Evolutionary conservation across 2,888 invertebrate genomes (phyloP).

Genomic region (Caenorhabditis sp.): DNA sequence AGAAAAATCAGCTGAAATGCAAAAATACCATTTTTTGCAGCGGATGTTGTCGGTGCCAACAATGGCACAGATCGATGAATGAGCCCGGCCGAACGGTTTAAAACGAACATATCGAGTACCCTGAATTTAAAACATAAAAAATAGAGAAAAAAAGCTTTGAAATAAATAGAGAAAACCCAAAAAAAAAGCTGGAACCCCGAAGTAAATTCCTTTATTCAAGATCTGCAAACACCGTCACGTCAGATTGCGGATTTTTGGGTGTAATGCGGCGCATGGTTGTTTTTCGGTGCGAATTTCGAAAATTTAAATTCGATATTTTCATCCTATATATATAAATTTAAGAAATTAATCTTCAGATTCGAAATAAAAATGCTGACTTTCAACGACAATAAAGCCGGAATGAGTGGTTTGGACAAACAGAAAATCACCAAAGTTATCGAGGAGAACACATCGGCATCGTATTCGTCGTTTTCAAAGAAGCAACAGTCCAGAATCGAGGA

Average conservation of each 20-base stretch:
- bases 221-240: conserved; percentile 56
- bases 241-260: conserved; percentile 30
- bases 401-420: conserved; percentile 85
- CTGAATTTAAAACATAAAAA: conserved; percentile 38
- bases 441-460: conserved; percentile 85
- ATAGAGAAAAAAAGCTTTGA: background rate
- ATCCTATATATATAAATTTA: too few species aligned
- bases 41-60: conserved; percentile 55
- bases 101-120: conserved; percentile 59
- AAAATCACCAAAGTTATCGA: conserved; percentile 83
- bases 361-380: conserved; percentile 69
- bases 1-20: background rate
- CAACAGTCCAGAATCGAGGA: conserved; percentile 85
- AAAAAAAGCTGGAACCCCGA: background rate
- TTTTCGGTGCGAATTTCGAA: conserved; percentile 9
- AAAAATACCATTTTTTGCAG: conserved; percentile 47
- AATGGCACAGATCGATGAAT: conserved; percentile 52
- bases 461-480: conserved; percentile 85
- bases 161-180: conserved; percentile 7
- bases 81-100: conserved; percentile 44
- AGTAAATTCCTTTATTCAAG: background rate
- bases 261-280: conserved; percentile 32
- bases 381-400: conserved; percentile 84
- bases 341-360: too few species aligned
- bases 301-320: background rate